Percentiles rank a stretch among this genome's conserved stretches.
These are phyloP conservation scores for Epinephelus malabaricus DNA, from an alignment of 2,797 vertebrate species.

Conservation along the genomic window DNA sequence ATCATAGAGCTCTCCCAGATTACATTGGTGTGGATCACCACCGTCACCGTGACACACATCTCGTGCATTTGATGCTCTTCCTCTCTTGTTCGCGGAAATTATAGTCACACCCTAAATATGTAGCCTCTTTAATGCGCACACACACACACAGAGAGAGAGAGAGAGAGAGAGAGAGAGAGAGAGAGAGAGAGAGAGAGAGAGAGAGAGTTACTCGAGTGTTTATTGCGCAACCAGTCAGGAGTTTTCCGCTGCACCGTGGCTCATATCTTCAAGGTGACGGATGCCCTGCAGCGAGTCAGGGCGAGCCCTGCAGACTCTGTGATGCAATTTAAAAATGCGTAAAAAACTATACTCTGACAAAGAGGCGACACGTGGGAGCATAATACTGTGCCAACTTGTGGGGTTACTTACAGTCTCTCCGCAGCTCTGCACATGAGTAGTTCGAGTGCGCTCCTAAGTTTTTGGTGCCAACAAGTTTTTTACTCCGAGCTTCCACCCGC, in stretches of 20 bases:
- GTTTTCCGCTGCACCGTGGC: constrained; percentile 4
- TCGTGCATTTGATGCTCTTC: background rate
- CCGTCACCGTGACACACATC: constrained; percentile 30
- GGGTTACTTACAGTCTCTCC: background rate
- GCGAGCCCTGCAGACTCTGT: constrained; percentile 32
- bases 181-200: background rate
- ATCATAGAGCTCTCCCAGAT: background rate
- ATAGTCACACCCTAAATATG: background rate
- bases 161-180: background rate
- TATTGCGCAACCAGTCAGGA: constrained; percentile 52
- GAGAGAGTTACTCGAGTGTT: background rate
- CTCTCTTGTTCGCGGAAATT: background rate
- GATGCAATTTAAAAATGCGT: constrained; percentile 45
- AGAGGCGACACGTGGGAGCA: constrained; percentile 7
- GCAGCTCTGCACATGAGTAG: constrained; percentile 14
- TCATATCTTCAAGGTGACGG: constrained; percentile 62
- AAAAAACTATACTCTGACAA: constrained; percentile 24
- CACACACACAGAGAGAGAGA: background rate
- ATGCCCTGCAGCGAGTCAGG: constrained; percentile 39
- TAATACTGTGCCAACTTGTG: background rate
- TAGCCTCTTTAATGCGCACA: too few species aligned
- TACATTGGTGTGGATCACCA: background rate
- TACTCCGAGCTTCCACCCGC: background rate
- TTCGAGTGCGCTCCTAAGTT: constrained; percentile 19
- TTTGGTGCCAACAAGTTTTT: constrained; percentile 25